Evolutionary conservation across 1,140 invertebrate species (phyloP).

Genomic region (Drosophila ambigua): DNA sequence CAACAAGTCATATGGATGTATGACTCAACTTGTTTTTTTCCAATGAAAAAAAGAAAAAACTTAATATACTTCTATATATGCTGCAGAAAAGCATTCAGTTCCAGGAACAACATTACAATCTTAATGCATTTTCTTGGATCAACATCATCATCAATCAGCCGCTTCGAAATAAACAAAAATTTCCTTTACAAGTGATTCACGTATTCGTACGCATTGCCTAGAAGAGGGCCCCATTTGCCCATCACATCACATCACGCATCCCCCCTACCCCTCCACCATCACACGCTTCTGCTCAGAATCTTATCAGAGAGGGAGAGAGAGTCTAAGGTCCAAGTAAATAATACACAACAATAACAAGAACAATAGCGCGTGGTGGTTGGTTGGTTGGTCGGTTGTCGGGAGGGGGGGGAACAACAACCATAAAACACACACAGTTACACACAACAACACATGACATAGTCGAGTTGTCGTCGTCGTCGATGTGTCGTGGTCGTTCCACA

Average conservation of each 20-base stretch:
- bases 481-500: slow-evolving; percentile 1
- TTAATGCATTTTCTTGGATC: too few species aligned
- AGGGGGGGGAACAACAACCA: neutral
- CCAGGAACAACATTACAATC: too few species aligned
- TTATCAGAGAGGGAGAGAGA: slow-evolving; percentile 27
- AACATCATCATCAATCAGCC: too few species aligned
- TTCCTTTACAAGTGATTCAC: slow-evolving; percentile 25
- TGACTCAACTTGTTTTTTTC: slow-evolving; percentile 46
- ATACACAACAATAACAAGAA: slow-evolving; percentile 23
- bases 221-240: slow-evolving; percentile 6
- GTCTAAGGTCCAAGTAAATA: slow-evolving; percentile 52
- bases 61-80: slow-evolving; percentile 33
- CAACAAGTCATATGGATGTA: slow-evolving; percentile 11
- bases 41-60: neutral
- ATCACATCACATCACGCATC: slow-evolving; percentile 10
- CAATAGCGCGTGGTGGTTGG: neutral
- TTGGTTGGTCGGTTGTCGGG: too few species aligned
- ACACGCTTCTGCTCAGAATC: slow-evolving; percentile 33
- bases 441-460: slow-evolving; percentile 34
- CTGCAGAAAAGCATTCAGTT: neutral
- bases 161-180: too few species aligned
- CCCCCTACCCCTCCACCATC: neutral
- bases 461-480: slow-evolving; percentile 4
- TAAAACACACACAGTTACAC: slow-evolving; percentile 25
- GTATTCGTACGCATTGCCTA: slow-evolving; percentile 19